A percentile compares a stretch with the other conserved stretches of the same genome.
These are phyloP conservation scores for Clytia hemisphaerica DNA, from an alignment of 30 jellyfish, hydroid and myxozoan species.

Conservation along the genomic window DNA sequence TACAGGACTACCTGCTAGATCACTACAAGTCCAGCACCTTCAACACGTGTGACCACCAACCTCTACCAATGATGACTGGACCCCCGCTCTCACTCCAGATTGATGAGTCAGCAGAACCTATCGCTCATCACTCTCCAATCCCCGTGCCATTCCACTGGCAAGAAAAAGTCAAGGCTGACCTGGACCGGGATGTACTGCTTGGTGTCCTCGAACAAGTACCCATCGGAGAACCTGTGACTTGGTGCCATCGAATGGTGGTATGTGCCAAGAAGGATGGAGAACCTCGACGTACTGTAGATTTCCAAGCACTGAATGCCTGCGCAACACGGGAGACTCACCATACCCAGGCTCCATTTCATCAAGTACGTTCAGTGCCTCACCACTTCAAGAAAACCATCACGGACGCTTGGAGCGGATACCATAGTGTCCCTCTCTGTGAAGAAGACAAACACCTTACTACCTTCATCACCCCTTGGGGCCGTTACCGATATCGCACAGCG, in stretches of 20 bases:
- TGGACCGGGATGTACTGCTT: slow-evolving; percentile 27
- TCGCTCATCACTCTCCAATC: slow-evolving; percentile 27
- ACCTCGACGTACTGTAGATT: slow-evolving; percentile 47
- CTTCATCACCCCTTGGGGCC: no score
- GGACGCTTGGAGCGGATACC: no score
- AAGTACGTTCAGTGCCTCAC: no score
- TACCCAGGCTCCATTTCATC: slow-evolving; percentile 51
- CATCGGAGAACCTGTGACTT: slow-evolving; percentile 30
- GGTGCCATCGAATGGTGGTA: slow-evolving; percentile 43
- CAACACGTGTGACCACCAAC: slow-evolving; percentile 1
- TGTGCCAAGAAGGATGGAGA: slow-evolving; percentile 13
- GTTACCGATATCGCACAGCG: no score
- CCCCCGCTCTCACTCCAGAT: not conserved
- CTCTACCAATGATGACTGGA: not conserved
- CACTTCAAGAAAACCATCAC: no score
- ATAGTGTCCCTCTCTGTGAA: no score
- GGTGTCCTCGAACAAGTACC: slow-evolving; percentile 47
- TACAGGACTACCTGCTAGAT: slow-evolving; percentile 8
- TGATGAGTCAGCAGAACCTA: slow-evolving; percentile 9
- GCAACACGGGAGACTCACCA: slow-evolving; percentile 37
- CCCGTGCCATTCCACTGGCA: no score
- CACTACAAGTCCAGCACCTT: slow-evolving; percentile 17
- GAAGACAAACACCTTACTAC: no score
- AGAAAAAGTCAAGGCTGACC: slow-evolving; percentile 45
- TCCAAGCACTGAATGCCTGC: slow-evolving; percentile 20